These are phyloP conservation scores for Anastatus disparis DNA, from an alignment of 1,140 invertebrate species.

Conservation along the genomic window DNA sequence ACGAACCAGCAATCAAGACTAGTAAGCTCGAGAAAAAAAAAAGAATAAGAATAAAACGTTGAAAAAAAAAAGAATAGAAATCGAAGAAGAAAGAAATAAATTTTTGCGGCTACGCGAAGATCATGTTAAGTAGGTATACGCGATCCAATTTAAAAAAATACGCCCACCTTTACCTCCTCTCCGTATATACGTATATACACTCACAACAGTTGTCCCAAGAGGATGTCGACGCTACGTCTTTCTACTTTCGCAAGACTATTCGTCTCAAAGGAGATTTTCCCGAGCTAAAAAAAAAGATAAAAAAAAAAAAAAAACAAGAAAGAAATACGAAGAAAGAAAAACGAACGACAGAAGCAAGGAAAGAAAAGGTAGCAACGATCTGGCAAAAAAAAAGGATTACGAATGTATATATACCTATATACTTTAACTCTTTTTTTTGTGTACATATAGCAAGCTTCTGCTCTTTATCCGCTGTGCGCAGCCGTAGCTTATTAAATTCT, in stretches of 20 bases:
- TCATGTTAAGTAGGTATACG: slow-evolving; percentile 50
- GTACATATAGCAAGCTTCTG: too few species aligned
- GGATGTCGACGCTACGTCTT: slow-evolving; percentile 42
- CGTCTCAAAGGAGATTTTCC: slow-evolving; percentile 36
- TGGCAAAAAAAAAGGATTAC: slow-evolving; percentile 49
- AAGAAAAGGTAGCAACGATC: too few species aligned
- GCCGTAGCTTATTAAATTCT: slow-evolving; percentile 32
- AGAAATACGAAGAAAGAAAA: slow-evolving; percentile 20
- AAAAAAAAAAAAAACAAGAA: slow-evolving; percentile 5
- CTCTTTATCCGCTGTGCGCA: slow-evolving; percentile 32
- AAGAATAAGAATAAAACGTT: background rate
- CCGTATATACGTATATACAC: background rate
- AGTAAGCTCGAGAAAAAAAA: too few species aligned
- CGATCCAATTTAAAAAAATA: slow-evolving; percentile 57
- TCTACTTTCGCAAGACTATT: slow-evolving; percentile 39
- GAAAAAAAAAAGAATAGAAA: slow-evolving; percentile 33
- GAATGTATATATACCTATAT: slow-evolving; percentile 1
- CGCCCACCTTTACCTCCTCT: background rate
- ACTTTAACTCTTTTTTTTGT: slow-evolving; percentile 23
- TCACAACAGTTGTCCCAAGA: background rate
- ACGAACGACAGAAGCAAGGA: slow-evolving; percentile 10
- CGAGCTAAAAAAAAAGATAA: slow-evolving; percentile 19
- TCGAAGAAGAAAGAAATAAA: slow-evolving; percentile 48
- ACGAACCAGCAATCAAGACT: background rate
- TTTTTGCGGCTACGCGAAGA: slow-evolving; percentile 41